Base-by-base conservation (phyloP, 92 coral and sea anemone species). In the Parazoanthus swiftii region DNA sequence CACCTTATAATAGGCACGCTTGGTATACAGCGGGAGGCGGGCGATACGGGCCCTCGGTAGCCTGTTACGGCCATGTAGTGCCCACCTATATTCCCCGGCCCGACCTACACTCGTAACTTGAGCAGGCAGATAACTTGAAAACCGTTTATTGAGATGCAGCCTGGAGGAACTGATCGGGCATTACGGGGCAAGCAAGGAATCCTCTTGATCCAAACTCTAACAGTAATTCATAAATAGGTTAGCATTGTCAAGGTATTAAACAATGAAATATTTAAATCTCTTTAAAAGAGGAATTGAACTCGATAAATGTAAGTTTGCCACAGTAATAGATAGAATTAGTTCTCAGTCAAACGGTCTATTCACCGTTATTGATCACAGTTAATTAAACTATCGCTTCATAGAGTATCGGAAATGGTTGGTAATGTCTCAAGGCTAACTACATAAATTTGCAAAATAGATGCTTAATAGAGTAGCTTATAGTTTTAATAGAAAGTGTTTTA, bases 21-120 rank as follows among this genome's bases (percentile, higher is more conserved):
- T 93, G 95, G 96, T 90, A 95, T 88, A 79, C 94, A 2, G 75
- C 95, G 14, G 25, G 94, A 14, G 58, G 93, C 4, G 90, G 92
- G 20, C 78, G 91, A 43, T 82, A 95, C 65, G 66, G 92, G 36
- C 92, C 93, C 2, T 81, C 95, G 5, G 89, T 94, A 33, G 94
- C 98, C 16, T 93, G 91, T 83, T 95, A 93, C 77, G 90, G 96
- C 56, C 92, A 95, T 56, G 88, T 95, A 68, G 89, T 91, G 59
- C 98, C 98, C 43, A 13, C 87, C 2, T 84, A 84, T 42, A 71
- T 84, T 43, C 66, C 87, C 21, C 59, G 87, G 26, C 78, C 87
- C 65, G 87, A 84, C 44, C 51, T 84, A 48, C 87, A 84, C 43
- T 71, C 79, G 44, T 84, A 68, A 84, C 78, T 71, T 72, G 38